Base-by-base conservation (phyloP, 1,140 invertebrate genomes). In the Apocrypta bakeri region DNA sequence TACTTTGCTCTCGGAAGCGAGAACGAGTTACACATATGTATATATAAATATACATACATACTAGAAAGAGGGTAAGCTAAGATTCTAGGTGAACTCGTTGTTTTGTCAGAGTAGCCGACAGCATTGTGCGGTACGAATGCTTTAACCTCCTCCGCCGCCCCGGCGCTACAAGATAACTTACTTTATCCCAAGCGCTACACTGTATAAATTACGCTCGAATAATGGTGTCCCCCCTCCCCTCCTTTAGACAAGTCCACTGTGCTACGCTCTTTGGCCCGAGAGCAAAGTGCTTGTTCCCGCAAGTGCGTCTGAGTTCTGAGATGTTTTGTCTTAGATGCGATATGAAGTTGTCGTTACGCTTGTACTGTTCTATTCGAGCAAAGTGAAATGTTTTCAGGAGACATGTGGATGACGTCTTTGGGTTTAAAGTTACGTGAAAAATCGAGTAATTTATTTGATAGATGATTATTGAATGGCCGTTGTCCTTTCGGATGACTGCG, bases 171-270 rank as follows among this genome's bases (percentile, higher is more conserved):
- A 88, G 88, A 88, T 90, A 90, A 89, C 83, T 89, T 85, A 89
- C 86, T 90, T 89, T 89, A 86, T 86, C 78, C 85, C 73, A 73
- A 79, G 17, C 17, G 48, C 48, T 4, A 7, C 81, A 83, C 85
- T 87, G 83, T 86, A 88, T 90, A 88, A 90, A 90, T 88, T 88
- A 87, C 85, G 75, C 72, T 83, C 82, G 86, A 89, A 89, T 88
- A 89, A 89, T 88, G 81, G 78, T 85, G 87, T 87, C 85, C 84
- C 76, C 78, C 61, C 0, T n/a, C n/a, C n/a, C n/a, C n/a, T n/a
- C n/a, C n/a, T n/a, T n/a, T n/a, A n/a, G n/a, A n/a, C n/a, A n/a
- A n/a, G n/a, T n/a, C n/a, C n/a, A n/a, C n/a, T n/a, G n/a, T n/a
- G 33, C 42, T 48, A n/a, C 17, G 21, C 48, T n/a, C 48, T 56